phyloP scores from a whole-genome alignment of 2,888 invertebrate genomes.

The Sinhomidia bicolor region DNA sequence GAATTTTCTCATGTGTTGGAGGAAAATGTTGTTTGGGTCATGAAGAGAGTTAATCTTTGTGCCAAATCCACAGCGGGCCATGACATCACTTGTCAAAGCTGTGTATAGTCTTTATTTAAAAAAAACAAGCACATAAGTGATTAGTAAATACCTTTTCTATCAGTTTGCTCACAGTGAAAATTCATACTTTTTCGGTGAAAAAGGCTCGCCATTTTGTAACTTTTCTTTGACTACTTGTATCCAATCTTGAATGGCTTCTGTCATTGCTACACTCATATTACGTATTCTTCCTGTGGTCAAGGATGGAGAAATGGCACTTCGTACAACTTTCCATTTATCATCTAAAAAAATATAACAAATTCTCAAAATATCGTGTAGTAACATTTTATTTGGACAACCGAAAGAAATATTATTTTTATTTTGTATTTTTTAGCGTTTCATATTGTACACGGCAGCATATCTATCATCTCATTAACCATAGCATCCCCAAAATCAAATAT shows the following conservation, averaged over 20 bases:
- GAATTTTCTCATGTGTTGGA: conserved; percentile 39
- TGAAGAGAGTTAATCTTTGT: conserved; percentile 70
- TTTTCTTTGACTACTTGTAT: conserved; percentile 30
- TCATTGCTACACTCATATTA: conserved; percentile 72
- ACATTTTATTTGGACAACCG: too few species aligned
- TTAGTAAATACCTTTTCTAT: too few species aligned
- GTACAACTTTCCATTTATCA: conserved; percentile 75
- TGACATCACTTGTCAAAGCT: conserved; percentile 68
- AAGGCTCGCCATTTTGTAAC: conserved; percentile 30
- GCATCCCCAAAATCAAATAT: conserved; percentile 62
- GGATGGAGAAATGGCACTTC: conserved; percentile 59
- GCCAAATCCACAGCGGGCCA: conserved; percentile 74
- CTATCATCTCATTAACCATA: conserved; percentile 74
- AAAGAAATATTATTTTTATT: too few species aligned
- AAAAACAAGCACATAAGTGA: too few species aligned
- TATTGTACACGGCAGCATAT: conserved; percentile 74
- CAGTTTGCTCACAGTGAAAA: neutral
- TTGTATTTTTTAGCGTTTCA: too few species aligned
- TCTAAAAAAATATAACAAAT: too few species aligned
- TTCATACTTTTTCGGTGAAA: conserved; percentile 50
- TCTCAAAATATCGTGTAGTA: too few species aligned
- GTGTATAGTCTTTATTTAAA: conserved; percentile 71
- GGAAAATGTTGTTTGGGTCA: conserved; percentile 70
- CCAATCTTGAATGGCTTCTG: conserved; percentile 65
- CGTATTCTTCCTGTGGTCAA: conserved; percentile 76